Evolutionary conservation across 2,888 invertebrate species (phyloP), one percentile per base, ranked within the genome.

Genomic region (Lathronympha strigana): DNA sequence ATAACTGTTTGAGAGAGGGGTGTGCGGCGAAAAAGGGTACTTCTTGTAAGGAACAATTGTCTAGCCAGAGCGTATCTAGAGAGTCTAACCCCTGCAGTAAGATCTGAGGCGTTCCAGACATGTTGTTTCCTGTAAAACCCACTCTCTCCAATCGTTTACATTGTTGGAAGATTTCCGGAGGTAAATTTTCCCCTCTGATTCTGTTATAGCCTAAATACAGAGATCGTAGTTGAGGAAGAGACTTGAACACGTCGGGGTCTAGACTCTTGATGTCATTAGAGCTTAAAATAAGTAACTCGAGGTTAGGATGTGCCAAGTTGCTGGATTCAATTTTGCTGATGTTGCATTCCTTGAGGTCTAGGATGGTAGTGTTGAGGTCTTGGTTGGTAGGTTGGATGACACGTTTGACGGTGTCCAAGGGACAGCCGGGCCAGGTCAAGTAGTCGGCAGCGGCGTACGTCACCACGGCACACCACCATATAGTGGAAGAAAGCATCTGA

Each of bases 331-430:
- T 53, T n/a, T 23, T 21, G 53, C 4, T 36, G 21, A 53, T 53
- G 21, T 53, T 53, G 21, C 53, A 53, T 53, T 23, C 21, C 21
- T 36, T 21, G 21, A 53, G 53, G 53, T 23, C 36, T 53, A 53
- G 36, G 4, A 53, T 21, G n/a, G 53, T 53, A 6, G 51, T n/a
- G 3, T 21, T 21, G 1, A 6, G 13, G 21, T 53, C 53, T n/a
- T 19, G 36, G 11, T 0, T 53, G n/a, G 6, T n/a, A 8, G 36
- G 36, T 8, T 53, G 53, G n/a, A 53, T 53, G 33, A 53, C 13
- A 13, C 19, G 51, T 21, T 13, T 53, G 21, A 21, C 8, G 19
- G 13, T 36, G 21, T n/a, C 36, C 4, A 31, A 31, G 5, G 31
- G 53, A 15, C 53, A 53, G 6, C 15, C 53, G 19, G 53, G 36